A percentile compares a stretch with the other conserved stretches of the same genome.
Conservation (phyloP, 2,113 vertebrate genomes). For the Ciconia boyciana region DNA sequence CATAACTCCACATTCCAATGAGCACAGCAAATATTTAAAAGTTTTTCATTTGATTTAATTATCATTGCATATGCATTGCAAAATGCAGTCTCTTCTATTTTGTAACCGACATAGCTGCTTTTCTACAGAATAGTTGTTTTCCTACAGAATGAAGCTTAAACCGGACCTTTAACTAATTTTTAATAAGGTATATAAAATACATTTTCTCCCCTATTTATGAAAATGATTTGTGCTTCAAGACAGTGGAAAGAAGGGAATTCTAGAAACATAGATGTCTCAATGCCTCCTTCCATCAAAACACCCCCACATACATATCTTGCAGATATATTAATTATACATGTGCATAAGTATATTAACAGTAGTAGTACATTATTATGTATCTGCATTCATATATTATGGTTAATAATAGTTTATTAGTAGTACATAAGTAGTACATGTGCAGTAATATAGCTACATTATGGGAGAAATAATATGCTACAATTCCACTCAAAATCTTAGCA, state of each 20-base stretch:
- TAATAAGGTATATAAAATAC: not conserved
- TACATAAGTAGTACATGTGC: not conserved
- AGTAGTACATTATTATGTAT: not conserved
- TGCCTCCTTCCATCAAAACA: not conserved
- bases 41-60: not conserved
- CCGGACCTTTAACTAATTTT: not conserved
- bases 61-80: not conserved
- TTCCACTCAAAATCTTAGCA: constrained; percentile 23
- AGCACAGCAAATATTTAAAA: not conserved
- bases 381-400: not conserved
- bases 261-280: not conserved
- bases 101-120: not conserved
- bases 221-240: not conserved
- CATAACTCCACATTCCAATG: not conserved
- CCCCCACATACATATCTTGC: not conserved
- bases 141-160: not conserved
- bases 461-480: not conserved
- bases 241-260: not conserved
- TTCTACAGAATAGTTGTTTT: not conserved
- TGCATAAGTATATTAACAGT: not conserved
- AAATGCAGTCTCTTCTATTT: not conserved
- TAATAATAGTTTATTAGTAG: not conserved
- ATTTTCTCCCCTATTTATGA: not conserved
- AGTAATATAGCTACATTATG: not conserved
- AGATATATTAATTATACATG: not conserved